phyloP scores from a whole-genome alignment of 2,113 vertebrate genomes.

The Circaetus gallicus region DNA sequence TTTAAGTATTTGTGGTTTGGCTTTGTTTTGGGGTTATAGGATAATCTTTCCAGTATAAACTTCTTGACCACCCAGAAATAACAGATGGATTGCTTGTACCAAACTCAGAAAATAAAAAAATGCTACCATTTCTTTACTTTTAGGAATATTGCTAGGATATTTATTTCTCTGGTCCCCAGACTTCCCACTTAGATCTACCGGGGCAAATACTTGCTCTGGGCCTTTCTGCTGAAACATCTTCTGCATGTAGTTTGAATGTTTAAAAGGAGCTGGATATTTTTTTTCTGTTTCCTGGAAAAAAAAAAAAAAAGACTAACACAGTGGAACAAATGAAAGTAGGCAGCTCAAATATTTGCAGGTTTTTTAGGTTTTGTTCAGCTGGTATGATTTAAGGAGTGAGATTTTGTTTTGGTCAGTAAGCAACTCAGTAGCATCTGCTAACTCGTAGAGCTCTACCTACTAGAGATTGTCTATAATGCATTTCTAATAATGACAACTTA shows the following conservation, averaged over 20 bases:
- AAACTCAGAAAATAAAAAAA: not conserved
- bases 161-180: not conserved
- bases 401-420: not conserved
- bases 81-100: not conserved
- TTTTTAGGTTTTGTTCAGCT: not conserved
- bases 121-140: not conserved
- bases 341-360: not conserved
- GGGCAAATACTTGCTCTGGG: not conserved
- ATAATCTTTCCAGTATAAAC: not conserved
- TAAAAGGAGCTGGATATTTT: not conserved
- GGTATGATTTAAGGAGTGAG: not conserved
- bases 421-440: not conserved
- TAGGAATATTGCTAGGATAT: not conserved
- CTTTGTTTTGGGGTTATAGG: not conserved
- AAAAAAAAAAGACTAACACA: not conserved
- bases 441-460: not conserved
- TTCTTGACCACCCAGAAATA: constrained; percentile 25
- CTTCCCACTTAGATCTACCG: not conserved
- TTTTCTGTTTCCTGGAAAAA: not conserved
- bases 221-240: not conserved
- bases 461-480: not conserved
- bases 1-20: constrained; percentile 23
- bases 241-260: not conserved
- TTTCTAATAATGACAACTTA: not conserved
- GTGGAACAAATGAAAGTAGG: not conserved